Base-by-base conservation (phyloP, 1,140 invertebrate species). In the Calosoma granatense region DNA sequence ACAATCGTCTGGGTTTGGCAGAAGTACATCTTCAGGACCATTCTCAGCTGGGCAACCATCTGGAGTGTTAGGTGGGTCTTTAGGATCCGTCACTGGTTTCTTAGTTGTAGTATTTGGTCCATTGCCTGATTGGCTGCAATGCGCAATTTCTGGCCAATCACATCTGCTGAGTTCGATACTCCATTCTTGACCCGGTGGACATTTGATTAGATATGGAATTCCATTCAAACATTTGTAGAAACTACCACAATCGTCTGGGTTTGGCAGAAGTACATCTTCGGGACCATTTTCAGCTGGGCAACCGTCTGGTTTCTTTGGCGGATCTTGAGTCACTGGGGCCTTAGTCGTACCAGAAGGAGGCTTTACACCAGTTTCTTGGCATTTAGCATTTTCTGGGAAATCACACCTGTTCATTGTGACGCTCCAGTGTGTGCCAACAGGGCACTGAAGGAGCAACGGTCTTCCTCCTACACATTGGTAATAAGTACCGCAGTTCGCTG, bases 161-260 rank as follows among this genome's bases (percentile, higher is more conserved):
- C 69, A 72, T 1, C 61, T 54, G 52, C 61, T 39, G 1, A 59
- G 19, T 9, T 21, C 36, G n/a, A 55, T 54, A 55, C 68, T 66
- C 51, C 60, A 67, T 20, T 65, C 55, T 2, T 62, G 52, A 11
- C 62, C 62, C 0, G 53, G 0, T 20, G 59, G 61, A 36, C 65
- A 66, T 6, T 55, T 22, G 9, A 67, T 63, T 19, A 58, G 51
- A 53, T 62, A 55, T 3, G 66, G 59, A 19, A 22, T 56, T 20
- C 64, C 64, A 36, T 61, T 20, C 11, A 54, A 39, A 57, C 75
- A 77, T 6, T 56, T 22, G 52, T 68, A 76, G 55, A 69, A 76
- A 1, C 53, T 53, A 0, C 26, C 9, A 23, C 73, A 76, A 51
- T 56, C 43, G 14, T 26, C 43, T 15, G 41, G 20, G 17, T 51